A percentile compares a stretch with the other conserved stretches of the same genome.
phyloP scores from a whole-genome alignment of 2,888 invertebrate genomes.

The Tinea pellionella region DNA sequence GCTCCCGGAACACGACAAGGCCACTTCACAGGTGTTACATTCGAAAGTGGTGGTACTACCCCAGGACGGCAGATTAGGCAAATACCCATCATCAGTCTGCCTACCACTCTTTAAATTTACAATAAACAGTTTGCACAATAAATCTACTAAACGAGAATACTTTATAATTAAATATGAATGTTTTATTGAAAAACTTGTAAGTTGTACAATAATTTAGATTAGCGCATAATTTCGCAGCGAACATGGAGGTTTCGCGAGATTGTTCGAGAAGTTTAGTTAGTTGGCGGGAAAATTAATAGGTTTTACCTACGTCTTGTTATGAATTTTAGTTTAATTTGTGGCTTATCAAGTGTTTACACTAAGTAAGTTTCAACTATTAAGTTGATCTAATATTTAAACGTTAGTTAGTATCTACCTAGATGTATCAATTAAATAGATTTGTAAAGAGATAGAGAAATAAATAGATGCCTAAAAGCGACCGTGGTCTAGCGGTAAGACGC shows the following conservation, averaged over 20 bases:
- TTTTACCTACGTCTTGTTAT: neutral
- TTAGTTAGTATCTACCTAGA: neutral
- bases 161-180: neutral
- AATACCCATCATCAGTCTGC: no score
- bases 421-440: no score
- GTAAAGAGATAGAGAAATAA: no score
- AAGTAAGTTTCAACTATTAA: neutral
- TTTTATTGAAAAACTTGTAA: slow-evolving; percentile 11
- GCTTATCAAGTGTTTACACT: neutral
- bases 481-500: no score
- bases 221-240: slow-evolving; percentile 4
- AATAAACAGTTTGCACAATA: neutral
- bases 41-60: no score
- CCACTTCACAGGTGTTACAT: no score
- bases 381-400: neutral
- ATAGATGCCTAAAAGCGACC: no score
- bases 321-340: neutral
- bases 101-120: no score
- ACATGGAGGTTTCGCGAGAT: slow-evolving; percentile 11
- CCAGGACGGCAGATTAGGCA: no score
- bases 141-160: neutral
- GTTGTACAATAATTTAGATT: slow-evolving; percentile 12
- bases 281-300: slow-evolving; percentile 15
- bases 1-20: no score
- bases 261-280: slow-evolving; percentile 8